phyloP scores from a whole-genome alignment of 2,113 vertebrate species.

The Marmota flaviventris region DNA sequence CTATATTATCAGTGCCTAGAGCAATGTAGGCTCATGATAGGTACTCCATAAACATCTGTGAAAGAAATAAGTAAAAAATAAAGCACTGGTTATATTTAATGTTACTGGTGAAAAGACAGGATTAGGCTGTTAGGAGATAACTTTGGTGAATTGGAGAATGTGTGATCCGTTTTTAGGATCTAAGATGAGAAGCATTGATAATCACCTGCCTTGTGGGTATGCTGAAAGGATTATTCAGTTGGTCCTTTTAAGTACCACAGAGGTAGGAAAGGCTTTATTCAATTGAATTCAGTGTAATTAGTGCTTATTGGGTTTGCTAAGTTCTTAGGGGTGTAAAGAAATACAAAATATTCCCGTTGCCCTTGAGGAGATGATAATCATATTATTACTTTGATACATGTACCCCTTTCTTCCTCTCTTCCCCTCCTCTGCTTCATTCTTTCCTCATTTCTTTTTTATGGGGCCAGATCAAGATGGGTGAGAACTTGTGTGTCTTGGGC shows the following conservation, averaged over 20 bases:
- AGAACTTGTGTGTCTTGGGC: not conserved
- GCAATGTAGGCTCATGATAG: not conserved
- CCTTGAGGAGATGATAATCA: not conserved
- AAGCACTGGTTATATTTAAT: not conserved
- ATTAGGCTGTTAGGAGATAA: not conserved
- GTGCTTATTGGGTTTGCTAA: not conserved
- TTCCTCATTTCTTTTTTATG: not conserved
- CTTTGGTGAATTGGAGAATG: not conserved
- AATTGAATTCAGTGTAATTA: constrained; percentile 14
- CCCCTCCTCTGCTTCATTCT: not conserved
- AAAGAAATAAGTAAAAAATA: not conserved
- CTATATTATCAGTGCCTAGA: not conserved
- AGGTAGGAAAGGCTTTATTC: not conserved
- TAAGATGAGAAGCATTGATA: not conserved
- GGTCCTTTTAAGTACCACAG: not conserved
- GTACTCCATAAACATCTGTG: not conserved
- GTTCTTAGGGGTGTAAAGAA: not conserved
- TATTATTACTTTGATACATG: not conserved
- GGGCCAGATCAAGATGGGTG: not conserved
- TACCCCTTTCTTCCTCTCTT: not conserved
- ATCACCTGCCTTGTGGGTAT: not conserved
- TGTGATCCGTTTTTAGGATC: not conserved
- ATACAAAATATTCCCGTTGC: not conserved
- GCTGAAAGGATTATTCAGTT: not conserved
- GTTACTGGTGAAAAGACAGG: not conserved